Evolutionary conservation across 1,140 invertebrate species (phyloP).

Genomic region (Drosophila insularis): DNA sequence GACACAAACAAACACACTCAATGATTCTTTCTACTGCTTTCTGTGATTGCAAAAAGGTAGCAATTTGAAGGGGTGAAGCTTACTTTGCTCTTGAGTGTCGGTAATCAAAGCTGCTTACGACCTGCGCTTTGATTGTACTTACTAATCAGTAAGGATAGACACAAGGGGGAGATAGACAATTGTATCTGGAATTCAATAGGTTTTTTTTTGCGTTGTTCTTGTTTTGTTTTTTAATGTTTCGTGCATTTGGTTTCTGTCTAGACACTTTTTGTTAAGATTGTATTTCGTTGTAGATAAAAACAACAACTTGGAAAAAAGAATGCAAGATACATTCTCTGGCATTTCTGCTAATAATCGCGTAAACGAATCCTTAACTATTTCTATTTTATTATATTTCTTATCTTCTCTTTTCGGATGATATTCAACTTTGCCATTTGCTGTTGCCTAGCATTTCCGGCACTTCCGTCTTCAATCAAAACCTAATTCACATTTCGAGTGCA

Average conservation of each 20-base stretch:
- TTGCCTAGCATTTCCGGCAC: not conserved
- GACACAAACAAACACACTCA: constrained; percentile 19
- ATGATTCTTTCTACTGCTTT: constrained; percentile 15
- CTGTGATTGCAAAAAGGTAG: constrained; percentile 31
- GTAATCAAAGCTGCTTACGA: constrained; percentile 66
- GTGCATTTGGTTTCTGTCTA: constrained; percentile 60
- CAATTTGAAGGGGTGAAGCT: constrained; percentile 15
- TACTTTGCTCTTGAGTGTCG: constrained; percentile 38
- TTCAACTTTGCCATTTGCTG: constrained; percentile 9
- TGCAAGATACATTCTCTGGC: not conserved
- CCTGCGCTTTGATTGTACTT: constrained; percentile 62
- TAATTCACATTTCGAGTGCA: constrained; percentile 16
- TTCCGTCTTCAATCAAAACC: constrained; percentile 3
- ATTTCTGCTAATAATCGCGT: not conserved
- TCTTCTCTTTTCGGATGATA: not conserved
- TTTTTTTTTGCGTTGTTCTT: not conserved
- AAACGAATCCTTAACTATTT: not conserved
- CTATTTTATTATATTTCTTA: not conserved
- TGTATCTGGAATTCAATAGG: constrained; percentile 5
- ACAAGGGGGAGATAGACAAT: constrained; percentile 4
- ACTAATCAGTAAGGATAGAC: constrained; percentile 33
- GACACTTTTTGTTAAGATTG: constrained; percentile 36
- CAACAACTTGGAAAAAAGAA: not conserved
- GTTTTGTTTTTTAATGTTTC: constrained; percentile 21
- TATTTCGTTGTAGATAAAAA: constrained; percentile 19